A percentile compares a stretch with the other conserved stretches of the same genome.
Conservation (phyloP, 2,797 vertebrate species). For the Oreochromis grahami region DNA sequence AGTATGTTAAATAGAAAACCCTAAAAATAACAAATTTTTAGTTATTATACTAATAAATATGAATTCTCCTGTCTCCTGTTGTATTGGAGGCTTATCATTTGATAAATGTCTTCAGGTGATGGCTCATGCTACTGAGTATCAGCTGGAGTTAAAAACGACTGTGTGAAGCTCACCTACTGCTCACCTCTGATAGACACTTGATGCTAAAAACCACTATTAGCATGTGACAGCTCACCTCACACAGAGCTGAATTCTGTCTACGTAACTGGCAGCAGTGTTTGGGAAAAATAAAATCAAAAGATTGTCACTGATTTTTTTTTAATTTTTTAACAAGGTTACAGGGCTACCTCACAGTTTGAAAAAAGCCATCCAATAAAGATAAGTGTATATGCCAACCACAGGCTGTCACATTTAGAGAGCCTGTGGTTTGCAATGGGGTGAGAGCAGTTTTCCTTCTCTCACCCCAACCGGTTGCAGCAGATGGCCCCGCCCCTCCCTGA, state of each 20-base stretch:
- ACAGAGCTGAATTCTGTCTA: neutral
- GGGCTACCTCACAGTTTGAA: neutral
- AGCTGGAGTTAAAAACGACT: neutral
- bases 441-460: too few relatives aligned
- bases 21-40: neutral
- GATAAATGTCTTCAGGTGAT: fast-evolving
- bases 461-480: too few relatives aligned
- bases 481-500: too few relatives aligned
- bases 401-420: neutral
- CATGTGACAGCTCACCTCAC: neutral
- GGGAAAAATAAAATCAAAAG: neutral
- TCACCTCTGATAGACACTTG: neutral
- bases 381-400: neutral
- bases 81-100: fast-evolving
- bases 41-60: neutral
- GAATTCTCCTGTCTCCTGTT: neutral
- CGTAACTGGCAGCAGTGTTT: neutral
- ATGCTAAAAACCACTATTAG: neutral
- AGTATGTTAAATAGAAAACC: fast-evolving
- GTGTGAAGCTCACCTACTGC: neutral
- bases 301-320: neutral
- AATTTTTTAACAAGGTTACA: fast-evolving
- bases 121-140: neutral
- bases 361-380: neutral
- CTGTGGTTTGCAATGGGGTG: too few relatives aligned